Conservation (phyloP, 2,797 vertebrate species). For the Myripristis murdjan region DNA sequence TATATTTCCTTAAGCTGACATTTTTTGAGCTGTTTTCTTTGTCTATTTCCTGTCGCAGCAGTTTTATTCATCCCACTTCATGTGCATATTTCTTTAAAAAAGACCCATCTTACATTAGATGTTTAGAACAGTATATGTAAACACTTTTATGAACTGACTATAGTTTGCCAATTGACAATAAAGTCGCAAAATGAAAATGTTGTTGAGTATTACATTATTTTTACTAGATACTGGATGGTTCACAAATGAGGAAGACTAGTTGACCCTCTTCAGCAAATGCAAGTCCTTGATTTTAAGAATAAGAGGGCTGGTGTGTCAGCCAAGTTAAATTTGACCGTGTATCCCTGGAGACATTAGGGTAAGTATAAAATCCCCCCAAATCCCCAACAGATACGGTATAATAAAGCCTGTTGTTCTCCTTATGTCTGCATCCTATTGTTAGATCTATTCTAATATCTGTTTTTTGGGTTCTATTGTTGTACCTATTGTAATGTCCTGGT, state of each 20-base stretch:
- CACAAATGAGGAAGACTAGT: neutral
- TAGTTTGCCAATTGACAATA: too few relatives aligned
- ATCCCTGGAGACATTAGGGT: constrained; percentile 56
- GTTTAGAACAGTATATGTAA: too few relatives aligned
- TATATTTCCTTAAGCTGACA: too few relatives aligned
- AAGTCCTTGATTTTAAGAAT: constrained; percentile 2
- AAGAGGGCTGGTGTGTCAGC: neutral
- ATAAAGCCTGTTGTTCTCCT: constrained; percentile 71
- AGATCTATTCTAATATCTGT: constrained; percentile 67
- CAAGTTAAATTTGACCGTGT: constrained; percentile 30
- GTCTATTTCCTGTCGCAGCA: too few relatives aligned
- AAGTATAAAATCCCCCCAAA: constrained; percentile 49
- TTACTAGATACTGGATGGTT: too few relatives aligned
- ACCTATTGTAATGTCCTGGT: constrained; percentile 65
- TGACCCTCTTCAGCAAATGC: constrained; percentile 8
- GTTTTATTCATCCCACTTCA: too few relatives aligned
- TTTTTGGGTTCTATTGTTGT: constrained; percentile 63
- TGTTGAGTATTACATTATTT: too few relatives aligned
- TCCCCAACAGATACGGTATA: constrained; percentile 54
- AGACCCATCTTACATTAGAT: too few relatives aligned
- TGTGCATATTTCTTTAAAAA: too few relatives aligned
- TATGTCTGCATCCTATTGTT: constrained; percentile 67
- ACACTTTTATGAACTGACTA: too few relatives aligned
- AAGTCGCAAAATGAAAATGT: too few relatives aligned
- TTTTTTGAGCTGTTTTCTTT: too few relatives aligned